Conservation (phyloP, 2,113 vertebrate genomes). For the Alethe castanea region DNA sequence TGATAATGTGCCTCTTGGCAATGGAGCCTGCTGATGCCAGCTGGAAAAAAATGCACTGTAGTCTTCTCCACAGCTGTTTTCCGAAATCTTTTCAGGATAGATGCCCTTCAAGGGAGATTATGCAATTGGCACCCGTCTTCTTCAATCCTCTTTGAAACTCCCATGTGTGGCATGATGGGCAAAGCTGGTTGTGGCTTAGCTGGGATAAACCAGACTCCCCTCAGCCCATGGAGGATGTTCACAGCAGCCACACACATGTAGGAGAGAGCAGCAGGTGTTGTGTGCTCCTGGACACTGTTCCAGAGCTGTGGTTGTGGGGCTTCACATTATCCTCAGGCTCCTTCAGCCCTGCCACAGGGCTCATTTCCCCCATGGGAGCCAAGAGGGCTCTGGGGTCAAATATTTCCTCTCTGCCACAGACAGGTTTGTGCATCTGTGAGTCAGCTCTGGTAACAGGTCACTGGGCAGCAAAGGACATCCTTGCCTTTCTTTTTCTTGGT, state of each 20-base stretch:
- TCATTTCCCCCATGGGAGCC: background rate
- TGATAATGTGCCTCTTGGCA: conserved; percentile 3
- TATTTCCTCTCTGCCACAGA: conserved; percentile 1
- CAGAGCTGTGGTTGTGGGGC: accelerated
- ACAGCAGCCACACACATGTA: background rate
- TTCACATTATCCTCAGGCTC: background rate
- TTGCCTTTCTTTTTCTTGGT: background rate
- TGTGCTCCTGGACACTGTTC: background rate
- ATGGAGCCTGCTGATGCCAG: conserved; percentile 26
- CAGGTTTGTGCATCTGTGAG: background rate
- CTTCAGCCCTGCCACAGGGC: background rate
- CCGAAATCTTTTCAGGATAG: conserved; percentile 7
- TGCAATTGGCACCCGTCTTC: background rate
- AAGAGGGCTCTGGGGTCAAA: background rate
- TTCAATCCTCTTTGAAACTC: conserved; percentile 34
- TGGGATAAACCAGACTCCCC: background rate
- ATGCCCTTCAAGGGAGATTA: background rate
- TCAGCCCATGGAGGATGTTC: background rate
- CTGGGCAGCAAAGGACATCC: background rate
- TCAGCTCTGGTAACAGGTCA: background rate
- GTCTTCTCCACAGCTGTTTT: conserved; percentile 40
- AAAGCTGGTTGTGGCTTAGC: background rate
- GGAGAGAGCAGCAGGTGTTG: background rate
- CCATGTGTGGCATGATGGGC: background rate
- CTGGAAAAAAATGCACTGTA: conserved; percentile 20